phyloP scores from a whole-genome alignment of 2,888 invertebrate species.

The Apamea epomidion region DNA sequence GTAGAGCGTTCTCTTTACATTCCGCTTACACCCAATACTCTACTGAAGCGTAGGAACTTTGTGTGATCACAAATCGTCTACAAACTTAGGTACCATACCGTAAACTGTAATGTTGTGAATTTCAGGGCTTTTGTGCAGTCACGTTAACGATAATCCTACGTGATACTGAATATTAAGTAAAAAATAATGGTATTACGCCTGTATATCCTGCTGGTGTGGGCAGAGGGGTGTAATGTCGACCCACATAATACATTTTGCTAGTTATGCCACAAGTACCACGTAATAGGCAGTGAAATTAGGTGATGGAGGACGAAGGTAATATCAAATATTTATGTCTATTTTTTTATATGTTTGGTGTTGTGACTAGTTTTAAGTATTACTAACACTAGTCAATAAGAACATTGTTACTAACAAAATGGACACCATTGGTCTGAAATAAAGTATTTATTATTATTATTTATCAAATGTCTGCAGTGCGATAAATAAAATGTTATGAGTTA shows the following conservation, averaged over 20 bases:
- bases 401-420: too few species aligned
- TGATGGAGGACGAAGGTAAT: not conserved
- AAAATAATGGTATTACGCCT: not conserved
- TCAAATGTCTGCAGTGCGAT: not conserved
- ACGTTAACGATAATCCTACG: not conserved
- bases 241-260: not conserved
- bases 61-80: not conserved
- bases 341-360: too few species aligned
- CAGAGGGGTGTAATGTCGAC: not conserved
- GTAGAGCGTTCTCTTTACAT: not conserved
- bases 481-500: not conserved
- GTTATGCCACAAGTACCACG: not conserved
- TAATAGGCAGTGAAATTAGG: too few species aligned
- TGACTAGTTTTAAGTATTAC: too few species aligned
- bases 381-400: too few species aligned
- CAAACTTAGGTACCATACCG: not conserved
- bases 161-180: not conserved
- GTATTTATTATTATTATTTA: too few species aligned
- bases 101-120: not conserved
- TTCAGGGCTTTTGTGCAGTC: not conserved
- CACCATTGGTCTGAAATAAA: too few species aligned
- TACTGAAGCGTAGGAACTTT: too few species aligned
- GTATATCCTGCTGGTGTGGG: too few species aligned
- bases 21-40: not conserved
- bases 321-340: too few species aligned